phyloP scores from a whole-genome alignment of 30 jellyfish, hydroid and myxozoan genomes.

The Hydractinia echinata region DNA sequence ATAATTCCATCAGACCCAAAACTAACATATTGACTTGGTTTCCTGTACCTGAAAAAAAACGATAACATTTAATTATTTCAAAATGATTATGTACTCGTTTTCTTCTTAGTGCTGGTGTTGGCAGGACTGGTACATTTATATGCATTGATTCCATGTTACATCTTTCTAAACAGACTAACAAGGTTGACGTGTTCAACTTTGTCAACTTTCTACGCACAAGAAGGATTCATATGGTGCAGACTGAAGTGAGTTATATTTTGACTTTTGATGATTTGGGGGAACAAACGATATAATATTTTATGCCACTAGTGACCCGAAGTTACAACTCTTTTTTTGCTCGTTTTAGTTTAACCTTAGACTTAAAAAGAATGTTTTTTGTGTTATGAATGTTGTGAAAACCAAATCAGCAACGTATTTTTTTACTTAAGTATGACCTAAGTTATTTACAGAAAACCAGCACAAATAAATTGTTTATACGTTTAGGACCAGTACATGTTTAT shows the following conservation, averaged over 20 bases:
- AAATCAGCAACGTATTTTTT: too few species aligned
- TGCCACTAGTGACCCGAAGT: too few species aligned
- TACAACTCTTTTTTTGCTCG: too few species aligned
- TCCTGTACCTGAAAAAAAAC: too few species aligned
- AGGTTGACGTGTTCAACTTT: slow-evolving; percentile 79
- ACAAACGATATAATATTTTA: too few species aligned
- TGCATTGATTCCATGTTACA: slow-evolving; percentile 75
- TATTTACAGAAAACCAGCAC: neutral
- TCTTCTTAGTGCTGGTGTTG: slow-evolving; percentile 90
- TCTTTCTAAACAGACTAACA: slow-evolving; percentile 35
- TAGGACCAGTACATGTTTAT: slow-evolving; percentile 89
- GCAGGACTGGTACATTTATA: slow-evolving; percentile 92
- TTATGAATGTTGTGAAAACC: too few species aligned
- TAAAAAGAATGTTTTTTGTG: too few species aligned
- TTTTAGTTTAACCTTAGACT: too few species aligned
- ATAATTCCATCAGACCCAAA: too few species aligned
- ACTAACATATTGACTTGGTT: too few species aligned
- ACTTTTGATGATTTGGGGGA: neutral
- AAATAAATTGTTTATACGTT: neutral
- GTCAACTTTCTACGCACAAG: slow-evolving; percentile 62
- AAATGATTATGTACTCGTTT: neutral
- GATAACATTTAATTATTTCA: neutral
- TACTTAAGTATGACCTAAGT: too few species aligned
- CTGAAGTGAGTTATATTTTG: slow-evolving; percentile 52
- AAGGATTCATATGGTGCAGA: slow-evolving; percentile 73